Base-by-base conservation (phyloP, 2,888 invertebrate genomes). In the Litoditis marina region DNA sequence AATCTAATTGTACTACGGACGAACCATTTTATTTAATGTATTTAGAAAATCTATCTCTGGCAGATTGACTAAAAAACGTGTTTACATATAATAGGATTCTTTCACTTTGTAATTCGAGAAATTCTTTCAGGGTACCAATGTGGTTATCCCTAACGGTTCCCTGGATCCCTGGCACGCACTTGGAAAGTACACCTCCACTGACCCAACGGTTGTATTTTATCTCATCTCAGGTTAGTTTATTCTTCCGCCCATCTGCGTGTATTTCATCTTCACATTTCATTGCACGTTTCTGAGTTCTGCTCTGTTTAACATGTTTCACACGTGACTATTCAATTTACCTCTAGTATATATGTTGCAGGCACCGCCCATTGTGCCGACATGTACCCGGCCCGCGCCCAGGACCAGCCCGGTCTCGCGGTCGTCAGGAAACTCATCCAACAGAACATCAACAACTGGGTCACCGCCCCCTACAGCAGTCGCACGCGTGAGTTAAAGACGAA, bases 401-500 rank as follows among this genome's bases (percentile, higher is more conserved):
- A 57, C 7, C 55, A 46, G 25, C 13, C 46, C 8, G 58, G 31
- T 28, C 51, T 74, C 31, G 44, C 52, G 1, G n/a, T 46, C 8
- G 71, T 68, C 13, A 73, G 74, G 30, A 5, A 11, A 2, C 54
- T 71, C 4, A 69, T 74, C 36, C 27, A 42, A 7, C 55, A 63
- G 44, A 73, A 77, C 57, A 66, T 78, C 31, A 51, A 63, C 13
- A 36, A 57, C 0, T 77, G 77, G 77, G 60, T 75, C 46, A 69
- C 57, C 22, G 60, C 57, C 25, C 69, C 69, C 6, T 27, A 36
- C 16, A 69, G 67, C 36, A 66, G 63, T 27, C n/a, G n/a, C n/a
- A n/a, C n/a, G n/a, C n/a, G n/a, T n/a, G n/a, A n/a, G n/a, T n/a
- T n/a, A n/a, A n/a, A n/a, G n/a, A n/a, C n/a, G n/a, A n/a, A n/a